A percentile compares a stretch with the other conserved stretches of the same genome.
These are phyloP conservation scores for Suillia variegata DNA, from an alignment of 2,888 invertebrate species.

Conservation along the genomic window DNA sequence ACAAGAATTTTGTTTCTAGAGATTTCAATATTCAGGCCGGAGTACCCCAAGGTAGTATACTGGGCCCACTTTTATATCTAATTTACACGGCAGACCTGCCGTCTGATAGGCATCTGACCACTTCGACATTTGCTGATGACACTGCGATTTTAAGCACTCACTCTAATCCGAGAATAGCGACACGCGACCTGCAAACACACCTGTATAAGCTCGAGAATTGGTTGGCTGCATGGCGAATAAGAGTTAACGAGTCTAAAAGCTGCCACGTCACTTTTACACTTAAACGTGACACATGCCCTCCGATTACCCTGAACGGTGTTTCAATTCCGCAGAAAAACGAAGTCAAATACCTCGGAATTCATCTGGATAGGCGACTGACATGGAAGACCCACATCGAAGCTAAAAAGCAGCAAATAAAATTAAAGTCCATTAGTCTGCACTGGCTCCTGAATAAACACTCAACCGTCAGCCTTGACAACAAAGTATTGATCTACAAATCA, in stretches of 20 bases:
- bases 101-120: not conserved
- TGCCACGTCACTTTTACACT: slow-evolving; percentile 13
- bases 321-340: not conserved
- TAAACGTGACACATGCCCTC: not conserved
- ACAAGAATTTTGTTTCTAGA: not conserved
- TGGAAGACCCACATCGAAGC: slow-evolving; percentile 15
- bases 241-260: slow-evolving; percentile 9
- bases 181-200: not conserved
- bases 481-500: slow-evolving; percentile 3
- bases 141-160: not conserved
- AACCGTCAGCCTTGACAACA: not conserved
- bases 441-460: not conserved
- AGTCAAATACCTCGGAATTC: slow-evolving; percentile 8
- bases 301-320: not conserved
- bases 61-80: slow-evolving; percentile 9
- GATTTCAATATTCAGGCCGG: slow-evolving; percentile 4
- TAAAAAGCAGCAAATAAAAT: slow-evolving; percentile 3
- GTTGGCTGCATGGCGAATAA: slow-evolving; percentile 8
- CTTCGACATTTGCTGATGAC: slow-evolving; percentile 14
- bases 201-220: not conserved
- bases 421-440: not conserved
- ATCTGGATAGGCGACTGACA: slow-evolving; percentile 11
- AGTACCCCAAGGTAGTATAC: slow-evolving; percentile 8
- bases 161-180: not conserved
- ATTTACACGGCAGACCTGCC: slow-evolving; percentile 11